Evolutionary conservation across 2,113 vertebrate species (phyloP).

Genomic region (Progne subis): DNA sequence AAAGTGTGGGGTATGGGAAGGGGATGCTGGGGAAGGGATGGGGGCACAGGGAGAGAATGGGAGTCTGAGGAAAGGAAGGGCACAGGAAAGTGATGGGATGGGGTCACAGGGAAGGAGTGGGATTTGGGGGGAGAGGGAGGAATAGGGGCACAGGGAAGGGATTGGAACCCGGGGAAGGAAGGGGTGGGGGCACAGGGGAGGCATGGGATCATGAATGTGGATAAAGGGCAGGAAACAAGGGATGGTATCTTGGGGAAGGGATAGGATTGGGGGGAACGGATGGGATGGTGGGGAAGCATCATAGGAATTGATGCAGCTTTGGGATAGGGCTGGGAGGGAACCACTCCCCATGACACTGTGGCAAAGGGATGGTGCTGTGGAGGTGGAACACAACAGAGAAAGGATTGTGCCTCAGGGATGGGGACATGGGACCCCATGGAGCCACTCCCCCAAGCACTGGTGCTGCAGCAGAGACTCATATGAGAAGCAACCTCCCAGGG

Average conservation of each 20-base stretch:
- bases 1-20: background rate
- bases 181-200: background rate
- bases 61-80: background rate
- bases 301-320: background rate
- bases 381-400: rapidly evolving
- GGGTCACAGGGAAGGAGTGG: background rate
- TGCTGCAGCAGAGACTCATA: background rate
- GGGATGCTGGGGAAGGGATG: background rate
- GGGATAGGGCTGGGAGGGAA: background rate
- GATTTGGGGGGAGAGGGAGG: background rate
- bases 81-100: background rate
- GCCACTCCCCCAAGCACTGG: rapidly evolving
- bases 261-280: background rate
- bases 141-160: too few species aligned
- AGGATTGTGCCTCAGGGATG: background rate
- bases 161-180: background rate
- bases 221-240: background rate
- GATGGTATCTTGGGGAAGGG: background rate
- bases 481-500: background rate
- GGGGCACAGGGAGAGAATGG: background rate
- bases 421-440: rapidly evolving
- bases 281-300: background rate
- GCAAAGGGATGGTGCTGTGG: background rate
- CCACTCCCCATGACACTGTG: rapidly evolving
- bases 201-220: background rate